Percentiles rank a stretch among this genome's conserved stretches.
These are phyloP conservation scores for Oostethus manadensis DNA, from an alignment of 2,113 vertebrate species.

Conservation along the genomic window DNA sequence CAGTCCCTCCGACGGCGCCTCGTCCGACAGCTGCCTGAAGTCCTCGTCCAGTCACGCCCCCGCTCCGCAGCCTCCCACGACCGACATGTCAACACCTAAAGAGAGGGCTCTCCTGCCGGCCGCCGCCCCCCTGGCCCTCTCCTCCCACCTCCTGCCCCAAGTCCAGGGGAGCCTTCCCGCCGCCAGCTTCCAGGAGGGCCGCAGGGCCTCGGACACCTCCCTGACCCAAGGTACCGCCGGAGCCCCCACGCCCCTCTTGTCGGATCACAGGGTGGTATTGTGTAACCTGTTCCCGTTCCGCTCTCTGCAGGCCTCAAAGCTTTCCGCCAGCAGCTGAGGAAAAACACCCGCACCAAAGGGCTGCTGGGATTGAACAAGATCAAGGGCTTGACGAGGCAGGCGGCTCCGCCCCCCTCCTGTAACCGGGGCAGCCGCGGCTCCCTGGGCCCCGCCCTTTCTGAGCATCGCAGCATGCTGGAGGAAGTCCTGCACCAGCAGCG, in stretches of 20 bases:
- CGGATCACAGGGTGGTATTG: constrained; percentile 20
- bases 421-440: constrained; percentile 75
- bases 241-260: neutral
- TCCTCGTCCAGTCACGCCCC: constrained; percentile 73
- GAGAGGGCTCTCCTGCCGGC: constrained; percentile 64
- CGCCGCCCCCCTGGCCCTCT: constrained; percentile 76
- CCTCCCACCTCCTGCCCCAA: constrained; percentile 82
- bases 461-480: constrained; percentile 79
- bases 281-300: constrained; percentile 31
- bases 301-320: constrained; percentile 84
- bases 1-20: constrained; percentile 82
- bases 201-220: constrained; percentile 94
- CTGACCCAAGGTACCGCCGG: constrained; percentile 85
- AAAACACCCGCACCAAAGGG: constrained; percentile 86
- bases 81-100: constrained; percentile 69
- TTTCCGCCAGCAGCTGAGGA: constrained; percentile 92
- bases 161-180: constrained; percentile 77
- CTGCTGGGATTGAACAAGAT: constrained; percentile 93
- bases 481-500: constrained; percentile 89
- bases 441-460: constrained; percentile 70
- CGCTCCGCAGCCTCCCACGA: constrained; percentile 42
- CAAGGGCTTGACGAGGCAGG: constrained; percentile 86
- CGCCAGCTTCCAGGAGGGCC: constrained; percentile 89
- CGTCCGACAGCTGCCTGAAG: constrained; percentile 87
- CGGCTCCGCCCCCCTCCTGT: constrained; percentile 75